Evolutionary conservation across 2,113 vertebrate species (phyloP), one percentile per base, ranked within the genome.

Genomic region (Ceyx margarethae): DNA sequence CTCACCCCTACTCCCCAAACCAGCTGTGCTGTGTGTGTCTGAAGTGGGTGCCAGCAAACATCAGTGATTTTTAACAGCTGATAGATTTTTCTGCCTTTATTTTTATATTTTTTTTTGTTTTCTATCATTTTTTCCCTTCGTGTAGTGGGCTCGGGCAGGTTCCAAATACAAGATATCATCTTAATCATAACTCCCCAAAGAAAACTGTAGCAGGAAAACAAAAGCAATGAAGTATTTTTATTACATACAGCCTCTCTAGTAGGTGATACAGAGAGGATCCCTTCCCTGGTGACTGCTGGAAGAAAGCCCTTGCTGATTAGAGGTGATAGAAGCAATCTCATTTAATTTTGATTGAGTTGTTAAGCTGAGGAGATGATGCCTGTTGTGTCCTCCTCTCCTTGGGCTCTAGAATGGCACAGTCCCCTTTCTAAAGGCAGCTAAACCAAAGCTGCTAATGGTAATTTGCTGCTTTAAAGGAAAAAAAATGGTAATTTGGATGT

Each of bases 391-490:
- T 73, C 13, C 60, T 79, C 81, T 89, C 48, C 75, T 89, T 35
- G 26, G 58, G 84, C 79, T 89, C 29, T 74, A 43, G 77, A 60
- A 68, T 82, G 84, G 46, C 54, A 31, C 26, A 29, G 67, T 92
- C 67, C 46, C 40, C 22, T 64, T 95, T 94, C 67, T 80, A 28
- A 93, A 87, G 67, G 76, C 81, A 87, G 75, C 48, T 64, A 43
- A 48, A 67, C 75, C 64, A 90, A 91, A 93, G 71, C 71, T 85
- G 65, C 87, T 82, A 66, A 64, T 46, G 62, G 46, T 83, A 89
- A 89, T 96, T 95, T 96, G 76, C 65, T 88, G 45, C 85, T 85
- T 91, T 75, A 90, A 90, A 93, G 87, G 79, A 95, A 68, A 89
- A 72, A 95, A 68, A 81, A 58, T 67, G 53, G 56, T 66, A 80